Conservation (phyloP, 2,888 invertebrate species). For the Nysson spinosus region DNA sequence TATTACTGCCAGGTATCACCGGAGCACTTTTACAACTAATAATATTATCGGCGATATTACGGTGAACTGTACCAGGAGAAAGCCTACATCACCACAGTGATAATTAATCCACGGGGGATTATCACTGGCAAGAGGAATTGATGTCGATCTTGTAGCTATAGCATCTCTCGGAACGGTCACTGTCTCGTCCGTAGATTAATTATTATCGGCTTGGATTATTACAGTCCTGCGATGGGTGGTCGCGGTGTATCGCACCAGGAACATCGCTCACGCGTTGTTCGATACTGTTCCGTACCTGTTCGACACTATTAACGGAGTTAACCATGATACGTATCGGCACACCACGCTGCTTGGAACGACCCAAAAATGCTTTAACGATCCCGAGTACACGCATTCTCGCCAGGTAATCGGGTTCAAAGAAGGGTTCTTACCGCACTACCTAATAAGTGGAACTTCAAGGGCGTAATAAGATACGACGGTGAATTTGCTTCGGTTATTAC, state of each 20-base stretch:
- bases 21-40: not conserved
- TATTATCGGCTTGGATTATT: slow-evolving; percentile 60
- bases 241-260: slow-evolving; percentile 32
- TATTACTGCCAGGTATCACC: too few relatives aligned
- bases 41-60: not conserved
- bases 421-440: slow-evolving; percentile 20
- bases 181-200: slow-evolving; percentile 58
- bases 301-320: slow-evolving; percentile 37
- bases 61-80: slow-evolving; percentile 3
- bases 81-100: slow-evolving; percentile 24
- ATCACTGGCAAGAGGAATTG: slow-evolving; percentile 53
- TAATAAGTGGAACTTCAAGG: slow-evolving; percentile 27
- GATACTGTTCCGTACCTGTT: slow-evolving; percentile 18
- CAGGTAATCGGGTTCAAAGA: slow-evolving; percentile 10
- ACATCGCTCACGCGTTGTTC: slow-evolving; percentile 45
- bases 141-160: slow-evolving; percentile 35
- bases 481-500: slow-evolving; percentile 11
- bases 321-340: slow-evolving; percentile 26
- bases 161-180: slow-evolving; percentile 34
- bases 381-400: not conserved
- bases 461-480: slow-evolving; percentile 42
- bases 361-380: slow-evolving; percentile 13
- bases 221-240: slow-evolving; percentile 52
- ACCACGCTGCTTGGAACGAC: slow-evolving; percentile 30
- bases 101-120: slow-evolving; percentile 56